Evolutionary conservation across 2,888 invertebrate species (phyloP).

Genomic region (Callyntrura sp.): DNA sequence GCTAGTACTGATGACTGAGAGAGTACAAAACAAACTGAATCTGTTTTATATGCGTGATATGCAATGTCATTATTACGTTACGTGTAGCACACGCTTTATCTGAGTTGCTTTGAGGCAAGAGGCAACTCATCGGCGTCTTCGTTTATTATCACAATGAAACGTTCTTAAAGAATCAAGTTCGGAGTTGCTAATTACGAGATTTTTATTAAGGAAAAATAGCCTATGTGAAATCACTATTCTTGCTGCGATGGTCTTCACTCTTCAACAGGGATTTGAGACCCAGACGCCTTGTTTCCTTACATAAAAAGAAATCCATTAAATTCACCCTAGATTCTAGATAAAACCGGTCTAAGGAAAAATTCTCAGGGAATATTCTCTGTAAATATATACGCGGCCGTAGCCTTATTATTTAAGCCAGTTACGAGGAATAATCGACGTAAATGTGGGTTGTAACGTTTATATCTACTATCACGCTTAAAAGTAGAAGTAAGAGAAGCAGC

Average conservation of each 20-base stretch:
- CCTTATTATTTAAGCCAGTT: neutral
- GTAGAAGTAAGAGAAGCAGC: too few relatives aligned
- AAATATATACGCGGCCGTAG: neutral
- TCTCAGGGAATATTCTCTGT: slow-evolving; percentile 56
- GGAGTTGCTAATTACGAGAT: slow-evolving; percentile 59
- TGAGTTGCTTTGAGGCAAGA: neutral
- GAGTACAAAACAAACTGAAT: slow-evolving; percentile 11
- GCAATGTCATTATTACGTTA: neutral
- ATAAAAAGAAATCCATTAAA: slow-evolving; percentile 42
- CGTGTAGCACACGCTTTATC: slow-evolving; percentile 26
- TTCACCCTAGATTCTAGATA: slow-evolving; percentile 68
- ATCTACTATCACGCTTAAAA: neutral
- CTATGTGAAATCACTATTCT: slow-evolving; percentile 27
- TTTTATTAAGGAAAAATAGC: slow-evolving; percentile 22
- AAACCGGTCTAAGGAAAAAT: slow-evolving; percentile 63
- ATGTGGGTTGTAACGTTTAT: neutral
- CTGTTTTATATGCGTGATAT: neutral
- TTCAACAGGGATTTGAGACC: neutral
- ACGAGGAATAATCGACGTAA: neutral
- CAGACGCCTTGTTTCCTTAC: slow-evolving; percentile 38
- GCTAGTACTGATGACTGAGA: too few relatives aligned
- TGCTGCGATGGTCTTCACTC: neutral
- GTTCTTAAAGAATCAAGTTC: slow-evolving; percentile 62
- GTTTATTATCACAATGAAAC: slow-evolving; percentile 42
- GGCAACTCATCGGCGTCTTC: neutral